phyloP scores from a whole-genome alignment of 2,888 invertebrate species.

The Steromphala cineraria region DNA sequence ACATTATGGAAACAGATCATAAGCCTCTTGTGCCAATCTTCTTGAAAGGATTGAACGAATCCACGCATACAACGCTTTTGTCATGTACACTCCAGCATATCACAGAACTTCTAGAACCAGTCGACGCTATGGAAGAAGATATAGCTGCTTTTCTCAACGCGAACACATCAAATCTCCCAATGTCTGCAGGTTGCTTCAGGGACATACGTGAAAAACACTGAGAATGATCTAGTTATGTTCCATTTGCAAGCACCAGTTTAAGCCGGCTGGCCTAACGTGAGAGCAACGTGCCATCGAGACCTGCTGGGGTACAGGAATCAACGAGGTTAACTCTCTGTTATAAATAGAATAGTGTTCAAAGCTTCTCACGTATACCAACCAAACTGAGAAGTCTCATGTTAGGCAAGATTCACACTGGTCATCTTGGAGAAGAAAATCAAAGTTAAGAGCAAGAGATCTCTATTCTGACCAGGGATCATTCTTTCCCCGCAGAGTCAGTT shows the following conservation, averaged over 20 bases:
- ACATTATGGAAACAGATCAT: conserved; percentile 25
- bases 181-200: too few relatives aligned
- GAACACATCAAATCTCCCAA: too few relatives aligned
- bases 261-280: neutral
- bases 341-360: neutral
- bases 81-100: conserved; percentile 26
- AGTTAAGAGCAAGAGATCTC: conserved; percentile 14
- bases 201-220: too few relatives aligned
- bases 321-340: neutral
- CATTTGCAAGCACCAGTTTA: neutral
- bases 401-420: conserved; percentile 25
- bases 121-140: neutral
- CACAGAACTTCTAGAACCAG: neutral
- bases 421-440: conserved; percentile 24
- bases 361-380: conserved; percentile 15
- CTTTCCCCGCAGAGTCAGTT: too few relatives aligned
- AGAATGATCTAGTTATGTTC: too few relatives aligned
- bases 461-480: too few relatives aligned
- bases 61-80: conserved; percentile 26
- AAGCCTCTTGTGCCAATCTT: conserved; percentile 27
- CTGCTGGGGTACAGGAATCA: neutral
- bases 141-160: conserved; percentile 1
- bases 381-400: conserved; percentile 21
- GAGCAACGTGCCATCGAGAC: neutral
- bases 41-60: conserved; percentile 20